Percentiles rank a stretch among this genome's conserved stretches.
phyloP scores from a whole-genome alignment of 2,888 invertebrate species.

The Stictocephala bisonia region DNA sequence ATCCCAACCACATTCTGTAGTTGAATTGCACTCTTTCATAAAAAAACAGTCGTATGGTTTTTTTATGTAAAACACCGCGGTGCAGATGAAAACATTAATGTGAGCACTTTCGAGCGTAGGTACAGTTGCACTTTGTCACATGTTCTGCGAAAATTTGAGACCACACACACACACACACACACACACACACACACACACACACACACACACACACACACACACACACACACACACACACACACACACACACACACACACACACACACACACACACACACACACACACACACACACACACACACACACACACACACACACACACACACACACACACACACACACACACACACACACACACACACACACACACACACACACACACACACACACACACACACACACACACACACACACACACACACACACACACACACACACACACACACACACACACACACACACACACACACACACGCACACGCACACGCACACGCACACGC shows the following conservation, averaged over 20 bases:
- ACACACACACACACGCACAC: conserved; percentile 10
- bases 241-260: conserved; percentile 13
- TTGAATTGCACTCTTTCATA: too few species aligned
- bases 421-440: conserved; percentile 13
- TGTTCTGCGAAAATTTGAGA: too few species aligned
- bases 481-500: conserved; percentile 1
- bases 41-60: too few species aligned
- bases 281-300: conserved; percentile 12
- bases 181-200: neutral
- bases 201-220: neutral
- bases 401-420: conserved; percentile 13
- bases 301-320: conserved; percentile 13
- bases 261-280: conserved; percentile 13
- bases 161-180: neutral
- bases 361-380: conserved; percentile 13
- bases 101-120: too few species aligned
- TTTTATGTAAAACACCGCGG: too few species aligned
- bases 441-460: conserved; percentile 13
- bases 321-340: conserved; percentile 13
- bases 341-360: conserved; percentile 13
- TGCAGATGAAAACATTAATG: too few species aligned
- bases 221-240: neutral
- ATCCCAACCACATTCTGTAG: too few species aligned
- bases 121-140: too few species aligned
- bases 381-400: conserved; percentile 13